Percentiles rank a stretch among this genome's conserved stretches.
These are phyloP conservation scores for Scylla paramamosain DNA, from an alignment of 1,140 invertebrate species.

Conservation along the genomic window DNA sequence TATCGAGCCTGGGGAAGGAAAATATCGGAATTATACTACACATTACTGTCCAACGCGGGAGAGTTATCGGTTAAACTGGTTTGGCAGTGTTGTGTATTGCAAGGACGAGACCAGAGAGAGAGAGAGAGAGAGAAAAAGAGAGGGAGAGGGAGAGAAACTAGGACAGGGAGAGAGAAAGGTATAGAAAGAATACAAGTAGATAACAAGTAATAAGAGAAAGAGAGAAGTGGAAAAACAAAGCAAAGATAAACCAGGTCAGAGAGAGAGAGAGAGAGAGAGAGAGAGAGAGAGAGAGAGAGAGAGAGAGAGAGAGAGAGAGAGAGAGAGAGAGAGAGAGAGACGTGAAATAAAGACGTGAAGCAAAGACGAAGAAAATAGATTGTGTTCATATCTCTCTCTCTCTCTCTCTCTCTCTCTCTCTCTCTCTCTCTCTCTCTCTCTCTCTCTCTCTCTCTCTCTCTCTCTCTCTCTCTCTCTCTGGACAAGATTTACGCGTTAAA, in stretches of 20 bases:
- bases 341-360: neutral
- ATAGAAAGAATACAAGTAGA: neutral
- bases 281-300: constrained; percentile 29
- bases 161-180: neutral
- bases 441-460: neutral
- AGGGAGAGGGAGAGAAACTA: neutral
- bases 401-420: neutral
- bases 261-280: constrained; percentile 29
- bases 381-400: neutral
- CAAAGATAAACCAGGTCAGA: neutral
- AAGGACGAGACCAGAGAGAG: neutral
- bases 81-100: no score
- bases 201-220: neutral
- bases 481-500: no score
- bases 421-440: neutral
- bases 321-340: constrained; percentile 29
- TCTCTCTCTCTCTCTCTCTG: neutral
- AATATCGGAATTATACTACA: no score
- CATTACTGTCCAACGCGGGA: no score
- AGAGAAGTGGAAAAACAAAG: neutral
- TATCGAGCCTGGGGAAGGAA: no score
- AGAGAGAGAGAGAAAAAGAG: constrained; percentile 11
- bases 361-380: neutral
- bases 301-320: constrained; percentile 29
- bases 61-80: no score